Evolutionary conservation across 2,888 invertebrate species (phyloP), one percentile per base, ranked within the genome.

Genomic region (Gryllus longicercus): DNA sequence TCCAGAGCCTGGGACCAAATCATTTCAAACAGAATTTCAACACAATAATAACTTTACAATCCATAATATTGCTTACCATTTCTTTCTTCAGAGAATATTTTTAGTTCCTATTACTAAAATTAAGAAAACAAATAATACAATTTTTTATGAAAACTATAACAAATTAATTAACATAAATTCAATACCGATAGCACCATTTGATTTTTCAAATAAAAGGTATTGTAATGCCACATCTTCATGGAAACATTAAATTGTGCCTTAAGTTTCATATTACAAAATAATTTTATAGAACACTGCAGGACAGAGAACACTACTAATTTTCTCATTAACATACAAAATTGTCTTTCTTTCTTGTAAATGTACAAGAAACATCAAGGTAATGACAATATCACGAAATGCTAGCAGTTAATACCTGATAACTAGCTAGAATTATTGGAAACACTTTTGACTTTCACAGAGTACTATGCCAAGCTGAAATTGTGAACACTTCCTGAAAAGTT

Each of bases 211-310:
- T 63, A 63, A 63, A 5, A 63, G 63, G n/a, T 63, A 63, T 63
- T 63, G 63, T 63, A 63, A 63, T 63, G n/a, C 63, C 63, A 63
- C n/a, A 63, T 63, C 11, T n/a, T 63, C 5, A 63, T 63, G 63
- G 63, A 63, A 63, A 63, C 63, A 18, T n/a, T 14, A 18, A 63
- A 63, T 63, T 63, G 63, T 63, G 63, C 63, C 63, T 38, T 38
- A 63, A n/a, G n/a, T 63, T 63, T 14, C 63, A 63, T 63, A 63
- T 63, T 63, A 63, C 14, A 63, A 63, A 63, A 63, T 63, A 63
- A 63, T 63, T 63, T 63, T 63, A n/a, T 63, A 63, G n/a, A 63
- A 63, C 63, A 63, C n/a, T 63, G 63, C 63, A 63, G 63, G 10
- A 63, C n/a, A 63, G 63, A n/a, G n/a, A 18, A 63, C n/a, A 63